Conservation (phyloP, 2,888 invertebrate species). For the Orthosia gothica region DNA sequence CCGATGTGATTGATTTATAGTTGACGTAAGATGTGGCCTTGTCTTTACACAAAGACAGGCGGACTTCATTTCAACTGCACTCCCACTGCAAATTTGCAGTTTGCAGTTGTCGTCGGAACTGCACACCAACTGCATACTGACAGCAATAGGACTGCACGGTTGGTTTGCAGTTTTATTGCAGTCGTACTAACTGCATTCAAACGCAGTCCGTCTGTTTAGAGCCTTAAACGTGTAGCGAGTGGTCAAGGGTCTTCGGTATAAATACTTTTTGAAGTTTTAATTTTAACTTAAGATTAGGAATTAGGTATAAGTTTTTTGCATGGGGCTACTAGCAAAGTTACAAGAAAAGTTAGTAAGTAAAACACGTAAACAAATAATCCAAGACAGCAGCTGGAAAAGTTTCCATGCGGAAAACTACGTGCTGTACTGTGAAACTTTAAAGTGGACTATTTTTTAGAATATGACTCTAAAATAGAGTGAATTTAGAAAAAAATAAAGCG, state of each 20-base stretch:
- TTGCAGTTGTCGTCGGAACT: too few species aligned
- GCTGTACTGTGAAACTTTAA: conserved; percentile 9
- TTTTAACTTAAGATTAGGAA: neutral
- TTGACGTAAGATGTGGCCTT: conserved; percentile 7
- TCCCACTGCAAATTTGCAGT: too few species aligned
- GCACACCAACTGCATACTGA: too few species aligned
- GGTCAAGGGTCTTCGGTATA: neutral
- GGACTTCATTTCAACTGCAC: too few species aligned
- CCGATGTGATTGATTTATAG: neutral
- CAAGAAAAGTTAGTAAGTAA: neutral
- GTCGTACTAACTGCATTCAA: too few species aligned
- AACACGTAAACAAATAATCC: neutral
- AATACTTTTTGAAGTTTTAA: neutral
- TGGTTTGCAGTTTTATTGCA: too few species aligned
- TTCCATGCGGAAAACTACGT: conserved; percentile 4
- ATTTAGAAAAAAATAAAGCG: neutral
- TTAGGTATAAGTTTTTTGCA: neutral
- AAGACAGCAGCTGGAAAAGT: neutral
- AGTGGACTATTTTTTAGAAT: neutral
- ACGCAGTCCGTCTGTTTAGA: too few species aligned
- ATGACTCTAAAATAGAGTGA: neutral
- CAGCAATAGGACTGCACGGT: too few species aligned
- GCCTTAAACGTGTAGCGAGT: neutral
- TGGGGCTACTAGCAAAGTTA: neutral
- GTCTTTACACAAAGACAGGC: neutral